Percentiles rank a stretch among this genome's conserved stretches.
Evolutionary conservation across 2,888 invertebrate genomes (phyloP).

Genomic region (Cataglyphis livida): DNA sequence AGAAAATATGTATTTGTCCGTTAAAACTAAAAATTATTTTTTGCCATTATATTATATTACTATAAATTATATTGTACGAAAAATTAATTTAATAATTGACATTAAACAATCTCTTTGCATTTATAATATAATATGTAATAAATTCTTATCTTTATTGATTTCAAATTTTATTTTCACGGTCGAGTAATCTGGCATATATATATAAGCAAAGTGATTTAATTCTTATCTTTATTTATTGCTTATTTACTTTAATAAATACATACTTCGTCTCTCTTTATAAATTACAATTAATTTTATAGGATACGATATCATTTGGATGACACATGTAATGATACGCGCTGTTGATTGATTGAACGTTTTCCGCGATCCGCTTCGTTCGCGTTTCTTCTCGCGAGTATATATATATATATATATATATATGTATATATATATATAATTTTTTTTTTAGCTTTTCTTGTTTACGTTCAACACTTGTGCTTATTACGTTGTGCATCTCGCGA

Average conservation of each 20-base stretch:
- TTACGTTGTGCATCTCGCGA: slow-evolving; percentile 8
- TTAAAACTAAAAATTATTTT: neutral
- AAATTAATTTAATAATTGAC: neutral
- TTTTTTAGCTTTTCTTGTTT: neutral
- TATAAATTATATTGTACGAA: neutral
- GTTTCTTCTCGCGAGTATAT: slow-evolving; percentile 50
- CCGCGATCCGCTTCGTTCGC: slow-evolving; percentile 52
- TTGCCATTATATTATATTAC: neutral
- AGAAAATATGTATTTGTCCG: neutral
- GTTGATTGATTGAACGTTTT: slow-evolving; percentile 60
- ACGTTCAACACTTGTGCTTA: neutral
- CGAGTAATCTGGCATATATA: too few species aligned
- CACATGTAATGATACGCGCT: slow-evolving; percentile 73
- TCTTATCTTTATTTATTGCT: slow-evolving; percentile 84
- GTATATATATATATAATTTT: neutral
- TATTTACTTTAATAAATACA: slow-evolving; percentile 86
- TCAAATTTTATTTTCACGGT: neutral
- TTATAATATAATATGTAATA: neutral
- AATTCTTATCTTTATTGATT: neutral
- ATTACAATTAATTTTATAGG: slow-evolving; percentile 85
- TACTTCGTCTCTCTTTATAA: slow-evolving; percentile 85
- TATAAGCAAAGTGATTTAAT: slow-evolving; percentile 41
- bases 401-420: slow-evolving; percentile 16
- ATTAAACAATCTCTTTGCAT: neutral
- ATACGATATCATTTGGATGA: slow-evolving; percentile 84